Conservation (phyloP, 2,797 vertebrate species). For the Stomatorhinus walkeri region DNA sequence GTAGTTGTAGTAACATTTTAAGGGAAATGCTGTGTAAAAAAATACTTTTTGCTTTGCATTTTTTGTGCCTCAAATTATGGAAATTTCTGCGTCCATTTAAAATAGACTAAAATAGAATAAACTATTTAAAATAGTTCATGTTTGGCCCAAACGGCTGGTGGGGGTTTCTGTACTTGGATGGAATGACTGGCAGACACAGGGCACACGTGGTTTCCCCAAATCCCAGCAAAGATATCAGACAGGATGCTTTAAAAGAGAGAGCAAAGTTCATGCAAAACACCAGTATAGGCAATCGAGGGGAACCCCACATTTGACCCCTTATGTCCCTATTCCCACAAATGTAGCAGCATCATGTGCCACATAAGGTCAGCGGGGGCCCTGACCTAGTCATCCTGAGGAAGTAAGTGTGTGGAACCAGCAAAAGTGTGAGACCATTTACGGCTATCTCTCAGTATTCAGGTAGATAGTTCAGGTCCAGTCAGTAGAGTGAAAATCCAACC, state of each 20-base stretch:
- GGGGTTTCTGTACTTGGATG: background rate
- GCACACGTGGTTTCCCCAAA: background rate
- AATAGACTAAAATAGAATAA: background rate
- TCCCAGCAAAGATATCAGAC: constrained; percentile 23
- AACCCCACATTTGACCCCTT: background rate
- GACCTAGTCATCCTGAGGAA: background rate
- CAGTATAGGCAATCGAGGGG: background rate
- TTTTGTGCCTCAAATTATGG: background rate
- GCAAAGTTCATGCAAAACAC: constrained; percentile 16
- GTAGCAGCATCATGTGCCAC: background rate
- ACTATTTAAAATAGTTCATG: background rate
- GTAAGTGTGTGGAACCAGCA: background rate
- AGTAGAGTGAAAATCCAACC: background rate
- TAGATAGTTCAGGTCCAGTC: background rate
- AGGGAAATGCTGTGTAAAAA: background rate
- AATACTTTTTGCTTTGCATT: background rate
- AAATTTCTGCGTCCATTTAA: background rate
- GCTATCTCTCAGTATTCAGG: background rate
- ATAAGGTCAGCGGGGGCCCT: background rate
- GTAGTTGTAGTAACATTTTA: background rate
- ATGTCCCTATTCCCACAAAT: background rate
- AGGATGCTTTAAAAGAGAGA: constrained; percentile 6
- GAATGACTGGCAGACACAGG: background rate
- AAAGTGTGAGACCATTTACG: background rate
- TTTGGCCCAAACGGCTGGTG: background rate